Base-by-base conservation (phyloP, 2,797 vertebrate species). In the Lindbergichthys nudifrons region DNA sequence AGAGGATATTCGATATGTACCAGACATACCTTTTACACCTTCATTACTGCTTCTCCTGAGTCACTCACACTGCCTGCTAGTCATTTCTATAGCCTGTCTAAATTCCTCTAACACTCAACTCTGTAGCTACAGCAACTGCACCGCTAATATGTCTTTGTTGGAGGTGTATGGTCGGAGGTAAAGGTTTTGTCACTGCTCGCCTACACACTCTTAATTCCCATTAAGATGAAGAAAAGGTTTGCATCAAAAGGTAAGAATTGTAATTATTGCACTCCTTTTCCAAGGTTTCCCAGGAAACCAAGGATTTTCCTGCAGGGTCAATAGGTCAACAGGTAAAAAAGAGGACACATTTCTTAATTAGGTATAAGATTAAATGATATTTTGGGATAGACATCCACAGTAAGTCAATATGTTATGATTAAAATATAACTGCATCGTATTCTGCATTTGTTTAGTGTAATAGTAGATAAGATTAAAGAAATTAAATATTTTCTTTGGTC, bases 11-110 rank as follows among this genome's bases (percentile, higher is more conserved):
- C 2, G 83, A 93, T 90, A 89, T 70, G 26, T 18, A 32, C 65
- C 66, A 47, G 63, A 72, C 80, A 90, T 88, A 89, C 86, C 85
- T 93, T 86, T 91, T 80, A 41, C 64, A 70, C 75, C 52, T 81
- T 80, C 39, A 74, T 79, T 78, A 70, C 62, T 32, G 61, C 46
- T 59, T 65, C 52, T 65, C 59, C 57, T 71, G 76, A 82, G 54
- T 83, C 70, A 78, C 60, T 73, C 19, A 52, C 60, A n/a, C 18
- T 26, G 45, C 10, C 23, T 64, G 46, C 58, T 65, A 77, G 41
- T 73, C 7, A 63, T 73, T 70, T 58, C 60, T 16, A 65, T 10
- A 30, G 64, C 42, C 26, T 70, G 16, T 58, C 18, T 32, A 51
- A 68, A 63, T 58, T 75, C 41, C 43, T 57, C 42, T 13, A n/a